These are phyloP conservation scores for Leptocoma aspasia DNA, from an alignment of 2,113 vertebrate species.

Conservation along the genomic window DNA sequence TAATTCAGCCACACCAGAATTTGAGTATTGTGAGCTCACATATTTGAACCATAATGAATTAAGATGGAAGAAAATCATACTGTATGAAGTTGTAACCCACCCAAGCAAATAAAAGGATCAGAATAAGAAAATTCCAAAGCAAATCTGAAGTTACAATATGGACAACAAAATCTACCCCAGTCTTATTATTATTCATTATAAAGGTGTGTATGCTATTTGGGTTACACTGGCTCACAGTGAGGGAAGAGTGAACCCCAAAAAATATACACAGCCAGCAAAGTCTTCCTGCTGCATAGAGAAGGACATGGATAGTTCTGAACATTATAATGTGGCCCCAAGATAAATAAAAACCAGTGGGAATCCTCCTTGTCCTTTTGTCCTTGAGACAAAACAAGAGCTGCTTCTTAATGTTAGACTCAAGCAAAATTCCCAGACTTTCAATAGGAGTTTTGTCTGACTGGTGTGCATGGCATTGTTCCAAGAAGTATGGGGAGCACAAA, in stretches of 20 bases:
- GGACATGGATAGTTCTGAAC: neutral
- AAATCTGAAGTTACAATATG: neutral
- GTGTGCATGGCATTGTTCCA: neutral
- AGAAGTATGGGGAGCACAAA: neutral
- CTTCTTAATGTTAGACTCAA: neutral
- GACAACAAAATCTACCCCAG: neutral
- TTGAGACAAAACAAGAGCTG: neutral
- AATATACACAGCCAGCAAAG: neutral
- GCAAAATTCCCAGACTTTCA: neutral
- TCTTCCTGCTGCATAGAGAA: neutral
- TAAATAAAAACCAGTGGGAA: slow-evolving; percentile 28
- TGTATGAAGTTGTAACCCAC: neutral
- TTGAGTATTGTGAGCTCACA: neutral
- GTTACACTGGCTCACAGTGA: neutral
- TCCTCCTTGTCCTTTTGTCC: slow-evolving; percentile 10
- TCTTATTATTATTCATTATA: neutral
- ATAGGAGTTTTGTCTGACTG: neutral
- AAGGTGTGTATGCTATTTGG: neutral
- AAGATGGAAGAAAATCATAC: neutral
- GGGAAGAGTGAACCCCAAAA: neutral
- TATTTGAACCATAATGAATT: neutral
- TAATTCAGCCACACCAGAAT: neutral
- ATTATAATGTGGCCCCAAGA: neutral
- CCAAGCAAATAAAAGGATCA: neutral
- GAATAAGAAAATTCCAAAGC: neutral